Evolutionary conservation across 2,797 vertebrate genomes (phyloP).

Genomic region (Anableps anableps): DNA sequence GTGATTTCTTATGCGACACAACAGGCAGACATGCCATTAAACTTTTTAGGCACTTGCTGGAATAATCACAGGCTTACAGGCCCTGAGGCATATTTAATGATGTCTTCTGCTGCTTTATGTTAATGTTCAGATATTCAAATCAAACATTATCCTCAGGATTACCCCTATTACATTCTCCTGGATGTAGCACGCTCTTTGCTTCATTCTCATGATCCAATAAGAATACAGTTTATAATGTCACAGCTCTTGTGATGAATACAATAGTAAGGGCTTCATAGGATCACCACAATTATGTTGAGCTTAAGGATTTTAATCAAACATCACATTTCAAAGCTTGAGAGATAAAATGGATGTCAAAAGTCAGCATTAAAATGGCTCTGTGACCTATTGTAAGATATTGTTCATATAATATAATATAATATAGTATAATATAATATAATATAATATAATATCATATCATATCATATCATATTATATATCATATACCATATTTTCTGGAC

Average conservation of each 20-base stretch:
- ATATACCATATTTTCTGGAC: too few relatives aligned
- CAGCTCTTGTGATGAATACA: conserved; percentile 73
- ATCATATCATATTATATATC: too few relatives aligned
- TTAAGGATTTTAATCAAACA: conserved; percentile 80
- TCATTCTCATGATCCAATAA: conserved; percentile 50
- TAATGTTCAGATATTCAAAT: conserved; percentile 60
- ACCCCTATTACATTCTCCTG: conserved; percentile 34
- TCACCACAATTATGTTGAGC: conserved; percentile 68
- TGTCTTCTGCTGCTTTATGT: conserved; percentile 38
- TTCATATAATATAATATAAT: not conserved
- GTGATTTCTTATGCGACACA: conserved; percentile 54
- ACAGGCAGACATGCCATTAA: conserved; percentile 40
- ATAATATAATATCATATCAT: not conserved
- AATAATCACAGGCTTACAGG: conserved; percentile 50
- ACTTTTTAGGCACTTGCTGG: conserved; percentile 58
- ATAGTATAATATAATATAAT: not conserved
- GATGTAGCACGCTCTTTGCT: conserved; percentile 37
- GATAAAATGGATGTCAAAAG: not conserved
- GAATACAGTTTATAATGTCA: conserved; percentile 80
- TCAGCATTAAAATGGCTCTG: not conserved
- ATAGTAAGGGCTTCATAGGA: conserved; percentile 74
- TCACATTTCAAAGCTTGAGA: conserved; percentile 80
- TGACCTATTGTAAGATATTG: not conserved
- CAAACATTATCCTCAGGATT: conserved; percentile 44
- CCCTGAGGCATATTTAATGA: conserved; percentile 45